Base-by-base conservation (phyloP, 1,140 invertebrate genomes). In the Lordiphosa stackelbergi region DNA sequence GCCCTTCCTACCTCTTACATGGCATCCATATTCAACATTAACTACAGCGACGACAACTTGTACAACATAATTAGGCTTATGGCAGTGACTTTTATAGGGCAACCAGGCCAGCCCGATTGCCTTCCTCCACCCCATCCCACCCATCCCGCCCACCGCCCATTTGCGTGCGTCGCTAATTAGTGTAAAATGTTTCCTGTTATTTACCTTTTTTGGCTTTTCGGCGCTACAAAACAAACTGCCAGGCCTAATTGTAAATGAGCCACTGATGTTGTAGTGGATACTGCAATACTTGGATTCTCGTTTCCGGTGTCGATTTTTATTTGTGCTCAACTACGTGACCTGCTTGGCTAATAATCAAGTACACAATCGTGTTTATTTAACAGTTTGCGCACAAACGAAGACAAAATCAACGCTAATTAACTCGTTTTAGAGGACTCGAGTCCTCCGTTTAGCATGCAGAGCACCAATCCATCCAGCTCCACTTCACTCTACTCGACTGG, bases 181-280 rank as follows among this genome's bases (percentile, higher is more conserved):
- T 83, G 77, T 83, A 83, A 83, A 83, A 83, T 84, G 77, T 83
- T 83, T 83, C 77, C 77, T 84, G 78, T 83, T 83, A 83, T 83
- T 83, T 83, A 83, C 77, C 78, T 83, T 77, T 83, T 83, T 83
- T 53, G 73, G 75, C 75, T 81, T 64, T 66, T 69, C 55, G 52
- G 71, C 69, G 79, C 28, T 31, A 60, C 73, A 73, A 69, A 78
- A 72, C 73, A 69, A 78, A 69, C 73, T 48, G 60, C 48, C 13
- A 49, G 57, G 38, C 54, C 53, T 46, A 69, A 71, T 68, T 60
- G 69, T 73, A 68, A 73, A 78, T 72, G 68, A 60, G 54, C 55
- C 59, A 62, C 53, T 53, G 43, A 37, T 48, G 38, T 43, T 63
- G 53, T 70, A 65, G 38, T 64, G 45, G 37, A 46, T 64, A 53